Evolutionary conservation across 2,888 invertebrate genomes (phyloP).

Genomic region (Andrena minutula): DNA sequence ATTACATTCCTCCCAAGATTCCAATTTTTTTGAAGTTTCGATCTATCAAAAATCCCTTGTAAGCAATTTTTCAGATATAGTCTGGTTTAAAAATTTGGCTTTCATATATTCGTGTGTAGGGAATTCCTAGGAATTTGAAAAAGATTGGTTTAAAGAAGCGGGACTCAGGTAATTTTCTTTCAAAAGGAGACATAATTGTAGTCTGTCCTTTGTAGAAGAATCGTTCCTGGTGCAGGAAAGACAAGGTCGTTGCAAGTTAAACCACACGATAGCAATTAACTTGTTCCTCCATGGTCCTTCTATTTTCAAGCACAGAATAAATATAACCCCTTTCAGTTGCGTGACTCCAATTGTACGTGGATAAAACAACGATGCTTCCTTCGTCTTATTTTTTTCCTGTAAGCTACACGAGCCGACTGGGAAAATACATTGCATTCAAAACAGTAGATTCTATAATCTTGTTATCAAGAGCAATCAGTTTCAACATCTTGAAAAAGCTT

Average conservation of each 20-base stretch:
- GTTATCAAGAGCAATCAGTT: background rate
- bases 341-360: background rate
- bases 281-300: background rate
- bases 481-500: background rate
- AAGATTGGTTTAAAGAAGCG: no score
- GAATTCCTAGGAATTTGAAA: no score
- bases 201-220: background rate
- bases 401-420: background rate
- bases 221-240: background rate
- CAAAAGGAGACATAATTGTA: background rate
- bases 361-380: background rate
- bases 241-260: background rate
- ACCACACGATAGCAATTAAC: conserved; percentile 5
- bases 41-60: no score
- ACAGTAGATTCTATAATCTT: background rate
- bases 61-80: no score
- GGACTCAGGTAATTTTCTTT: background rate
- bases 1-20: no score
- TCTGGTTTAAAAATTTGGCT: no score
- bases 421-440: background rate
- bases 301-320: background rate
- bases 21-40: no score
- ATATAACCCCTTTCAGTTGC: background rate
- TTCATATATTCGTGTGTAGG: no score
- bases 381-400: background rate